A percentile compares a stretch with the other conserved stretches of the same genome.
phyloP scores from a whole-genome alignment of 2,797 vertebrate genomes.

The Acanthurus lineatus region DNA sequence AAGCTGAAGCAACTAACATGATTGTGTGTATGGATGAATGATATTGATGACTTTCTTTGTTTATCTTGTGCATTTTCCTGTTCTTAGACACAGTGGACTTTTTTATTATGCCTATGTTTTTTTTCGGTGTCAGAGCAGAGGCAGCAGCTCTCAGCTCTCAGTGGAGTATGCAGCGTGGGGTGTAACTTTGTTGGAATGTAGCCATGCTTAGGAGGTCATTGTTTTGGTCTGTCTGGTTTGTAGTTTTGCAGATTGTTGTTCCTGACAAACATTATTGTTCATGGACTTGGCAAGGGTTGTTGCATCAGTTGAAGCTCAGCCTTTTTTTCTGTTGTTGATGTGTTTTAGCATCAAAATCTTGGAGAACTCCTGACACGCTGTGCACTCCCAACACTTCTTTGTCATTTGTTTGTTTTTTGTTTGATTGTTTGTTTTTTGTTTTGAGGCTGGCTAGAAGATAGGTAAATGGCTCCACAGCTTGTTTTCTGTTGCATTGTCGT shows the following conservation, averaged over 20 bases:
- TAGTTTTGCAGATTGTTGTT: constrained; percentile 44
- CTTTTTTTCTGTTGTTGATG: constrained; percentile 15
- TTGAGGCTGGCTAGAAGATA: neutral
- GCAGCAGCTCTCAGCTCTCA: constrained; percentile 44
- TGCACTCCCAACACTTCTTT: neutral
- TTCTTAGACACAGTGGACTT: constrained; percentile 19
- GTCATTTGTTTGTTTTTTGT: neutral
- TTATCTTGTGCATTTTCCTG: constrained; percentile 6
- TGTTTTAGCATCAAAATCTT: constrained; percentile 1
- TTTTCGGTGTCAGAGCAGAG: constrained; percentile 32
- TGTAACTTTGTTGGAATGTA: constrained; percentile 62
- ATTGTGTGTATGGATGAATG: neutral
- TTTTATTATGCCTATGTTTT: constrained; percentile 27
- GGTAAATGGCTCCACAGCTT: neutral
- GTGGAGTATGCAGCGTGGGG: constrained; percentile 47
- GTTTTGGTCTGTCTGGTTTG: constrained; percentile 67
- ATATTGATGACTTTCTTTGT: constrained; percentile 29
- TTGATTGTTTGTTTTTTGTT: neutral
- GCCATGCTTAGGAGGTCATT: constrained; percentile 58
- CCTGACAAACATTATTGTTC: constrained; percentile 32
- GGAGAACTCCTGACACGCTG: constrained; percentile 4
- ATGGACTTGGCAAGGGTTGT: constrained; percentile 23
- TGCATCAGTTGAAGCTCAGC: constrained; percentile 22
- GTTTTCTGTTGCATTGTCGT: constrained; percentile 22
- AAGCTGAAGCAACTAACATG: neutral